Conservation (phyloP, 1,140 invertebrate genomes). For the Zaprionus lachaisei region DNA sequence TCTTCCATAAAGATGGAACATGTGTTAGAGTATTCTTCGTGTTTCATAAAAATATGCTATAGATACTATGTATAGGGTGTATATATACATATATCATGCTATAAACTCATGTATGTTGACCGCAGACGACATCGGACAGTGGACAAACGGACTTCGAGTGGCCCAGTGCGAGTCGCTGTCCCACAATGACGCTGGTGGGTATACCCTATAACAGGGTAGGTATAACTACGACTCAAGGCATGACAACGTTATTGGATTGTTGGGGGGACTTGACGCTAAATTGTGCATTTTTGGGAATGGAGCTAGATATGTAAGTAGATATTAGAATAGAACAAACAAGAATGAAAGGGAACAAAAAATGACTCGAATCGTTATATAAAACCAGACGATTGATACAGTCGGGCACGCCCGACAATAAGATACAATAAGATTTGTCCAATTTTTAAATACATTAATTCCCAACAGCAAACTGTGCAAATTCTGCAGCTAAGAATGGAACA, state of each 20-base stretch:
- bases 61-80: background rate
- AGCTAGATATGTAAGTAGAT: background rate
- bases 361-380: background rate
- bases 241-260: background rate
- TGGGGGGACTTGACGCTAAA: too few relatives aligned
- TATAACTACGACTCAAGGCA: background rate
- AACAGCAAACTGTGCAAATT: too few relatives aligned
- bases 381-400: background rate
- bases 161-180: conserved; percentile 11
- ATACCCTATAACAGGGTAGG: conserved; percentile 14
- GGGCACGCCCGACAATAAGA: too few relatives aligned
- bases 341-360: background rate
- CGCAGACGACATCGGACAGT: conserved; percentile 23
- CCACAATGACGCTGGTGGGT: background rate
- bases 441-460: too few relatives aligned
- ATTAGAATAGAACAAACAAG: background rate
- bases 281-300: too few relatives aligned
- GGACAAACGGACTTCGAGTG: conserved; percentile 17
- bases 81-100: background rate
- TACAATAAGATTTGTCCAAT: too few relatives aligned
- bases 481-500: background rate
- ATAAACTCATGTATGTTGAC: background rate
- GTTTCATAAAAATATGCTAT: conserved; percentile 12
- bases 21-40: conserved; percentile 3
- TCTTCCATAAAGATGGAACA: background rate